Evolutionary conservation across 2,113 vertebrate genomes (phyloP).

Genomic region (Stictonetta naevosa): DNA sequence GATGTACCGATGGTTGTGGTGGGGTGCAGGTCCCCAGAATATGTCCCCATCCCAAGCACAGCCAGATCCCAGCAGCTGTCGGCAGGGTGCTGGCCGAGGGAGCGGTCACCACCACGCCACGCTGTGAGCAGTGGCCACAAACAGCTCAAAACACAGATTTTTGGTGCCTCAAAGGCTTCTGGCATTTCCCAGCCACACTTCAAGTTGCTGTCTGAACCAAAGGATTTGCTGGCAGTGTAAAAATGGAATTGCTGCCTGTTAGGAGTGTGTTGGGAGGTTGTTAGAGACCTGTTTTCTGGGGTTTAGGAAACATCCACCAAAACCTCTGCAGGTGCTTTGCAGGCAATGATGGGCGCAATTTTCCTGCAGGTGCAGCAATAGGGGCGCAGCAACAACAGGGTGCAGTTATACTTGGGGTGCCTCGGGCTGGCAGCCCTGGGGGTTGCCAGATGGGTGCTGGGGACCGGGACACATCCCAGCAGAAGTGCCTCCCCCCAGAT

Average conservation of each 20-base stretch:
- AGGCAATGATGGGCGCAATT: not conserved
- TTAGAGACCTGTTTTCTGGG: not conserved
- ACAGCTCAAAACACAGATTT: not conserved
- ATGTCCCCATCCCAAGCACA: not conserved
- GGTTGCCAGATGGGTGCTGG: not conserved
- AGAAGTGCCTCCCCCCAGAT: not conserved
- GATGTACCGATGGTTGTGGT: too few species aligned
- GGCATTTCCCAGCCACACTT: not conserved
- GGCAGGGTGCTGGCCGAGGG: not conserved
- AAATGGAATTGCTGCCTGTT: not conserved
- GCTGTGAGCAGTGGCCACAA: not conserved
- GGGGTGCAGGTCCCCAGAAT: not conserved
- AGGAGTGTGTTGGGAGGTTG: not conserved
- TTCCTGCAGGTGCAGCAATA: not conserved
- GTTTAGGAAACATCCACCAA: not conserved
- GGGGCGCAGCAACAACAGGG: not conserved
- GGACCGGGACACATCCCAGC: rapidly evolving
- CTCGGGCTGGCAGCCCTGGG: not conserved
- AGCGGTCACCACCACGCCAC: not conserved
- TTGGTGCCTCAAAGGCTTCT: not conserved
- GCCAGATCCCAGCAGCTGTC: not conserved
- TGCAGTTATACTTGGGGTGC: too few species aligned
- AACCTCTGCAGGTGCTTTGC: not conserved
- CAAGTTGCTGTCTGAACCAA: not conserved
- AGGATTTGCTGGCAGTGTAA: not conserved